Base-by-base conservation (phyloP, 2,113 vertebrate genomes). In the Mellivora capensis region DNA sequence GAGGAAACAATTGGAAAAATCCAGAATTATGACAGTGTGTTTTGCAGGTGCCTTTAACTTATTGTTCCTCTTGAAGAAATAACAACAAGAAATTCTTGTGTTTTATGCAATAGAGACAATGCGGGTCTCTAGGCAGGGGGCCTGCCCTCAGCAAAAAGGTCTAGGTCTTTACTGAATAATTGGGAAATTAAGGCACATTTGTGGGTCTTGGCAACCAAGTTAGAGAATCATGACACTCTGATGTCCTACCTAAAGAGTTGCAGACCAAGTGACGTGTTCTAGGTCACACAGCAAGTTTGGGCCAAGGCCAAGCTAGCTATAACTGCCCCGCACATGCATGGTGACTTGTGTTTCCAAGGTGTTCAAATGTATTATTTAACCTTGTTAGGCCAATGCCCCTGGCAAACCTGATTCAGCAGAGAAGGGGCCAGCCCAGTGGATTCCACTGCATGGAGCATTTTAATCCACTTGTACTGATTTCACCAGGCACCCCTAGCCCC, bases 241-340 rank as follows among this genome's bases (percentile, higher is more conserved):
- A 31, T 8, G 27, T 49, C 47, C 25, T 18, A 3, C 44, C 25
- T 27, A 25, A 0, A 10, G 4, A 17, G 9, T 4, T 3, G 23
- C 12, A 31, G 87, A 25, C 42, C 6, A 72, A 64, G 44, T 20
- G 76, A 49, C 34, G 10, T 37, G 37, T 25, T 85, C 42, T 59
- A 49, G 23, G 23, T 57, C 37, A 4, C 12, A 31, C 6, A n/a
- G 67, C 42, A 37, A 37, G 15, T 23, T 8, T 21, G 80, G 42
- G 54, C 17, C 44, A 49, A 67, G 31, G 37, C 10, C 85, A 27
- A 29, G 80, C 49, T 47, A 27, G 86, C 12, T 4, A 17, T 0
- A 13, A 3, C 17, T 31, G 1, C 42, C 4, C 0, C 1, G 0
- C 0, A 29, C 34, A 18, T 11, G 18, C 20, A 11, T n/a, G 61